phyloP scores from a whole-genome alignment of 2,113 vertebrate genomes.

The Serinus canaria region DNA sequence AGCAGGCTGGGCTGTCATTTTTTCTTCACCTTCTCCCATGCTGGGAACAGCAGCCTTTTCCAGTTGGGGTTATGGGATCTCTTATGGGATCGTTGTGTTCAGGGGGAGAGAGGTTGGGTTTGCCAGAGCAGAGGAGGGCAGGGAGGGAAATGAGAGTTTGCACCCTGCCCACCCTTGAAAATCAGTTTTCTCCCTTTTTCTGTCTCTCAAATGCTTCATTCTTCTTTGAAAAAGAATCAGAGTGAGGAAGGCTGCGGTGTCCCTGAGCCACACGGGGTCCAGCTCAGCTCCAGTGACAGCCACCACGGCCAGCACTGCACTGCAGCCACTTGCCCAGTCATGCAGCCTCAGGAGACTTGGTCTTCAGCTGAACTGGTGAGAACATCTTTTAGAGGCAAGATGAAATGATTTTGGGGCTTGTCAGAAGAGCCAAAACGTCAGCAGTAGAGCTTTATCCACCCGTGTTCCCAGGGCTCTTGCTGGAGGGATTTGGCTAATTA shows the following conservation, averaged over 20 bases:
- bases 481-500: slow-evolving; percentile 16
- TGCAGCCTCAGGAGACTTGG: neutral
- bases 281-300: neutral
- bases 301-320: neutral
- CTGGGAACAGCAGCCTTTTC: neutral
- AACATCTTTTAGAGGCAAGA: neutral
- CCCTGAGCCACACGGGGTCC: neutral
- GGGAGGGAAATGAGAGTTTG: neutral
- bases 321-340: neutral
- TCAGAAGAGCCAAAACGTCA: neutral
- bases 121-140: neutral
- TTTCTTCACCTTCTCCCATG: neutral
- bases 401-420: neutral
- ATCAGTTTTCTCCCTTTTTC: neutral
- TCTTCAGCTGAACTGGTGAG: neutral
- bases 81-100: neutral
- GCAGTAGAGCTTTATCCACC: neutral
- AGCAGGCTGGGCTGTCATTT: neutral
- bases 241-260: neutral
- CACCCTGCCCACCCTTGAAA: neutral
- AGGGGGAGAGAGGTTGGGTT: neutral
- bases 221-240: neutral
- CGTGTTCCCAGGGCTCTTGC: neutral
- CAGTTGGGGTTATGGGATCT: neutral
- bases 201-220: neutral